These are phyloP conservation scores for Eupelmus urozonus DNA, from an alignment of 2,888 invertebrate genomes.

Conservation along the genomic window DNA sequence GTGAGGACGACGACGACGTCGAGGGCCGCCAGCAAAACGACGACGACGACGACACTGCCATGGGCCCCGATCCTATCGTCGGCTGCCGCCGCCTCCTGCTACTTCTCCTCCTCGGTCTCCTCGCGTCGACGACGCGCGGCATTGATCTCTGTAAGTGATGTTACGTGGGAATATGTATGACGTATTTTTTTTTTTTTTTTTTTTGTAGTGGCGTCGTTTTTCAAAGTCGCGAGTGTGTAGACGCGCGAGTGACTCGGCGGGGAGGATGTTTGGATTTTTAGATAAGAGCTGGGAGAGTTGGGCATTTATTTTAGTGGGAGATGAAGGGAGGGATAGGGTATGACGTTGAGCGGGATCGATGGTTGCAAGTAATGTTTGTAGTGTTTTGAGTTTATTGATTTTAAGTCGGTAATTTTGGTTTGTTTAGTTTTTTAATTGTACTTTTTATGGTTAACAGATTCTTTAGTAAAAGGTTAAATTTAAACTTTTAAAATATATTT, in stretches of 20 bases:
- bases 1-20: conserved; percentile 68
- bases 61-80: conserved; percentile 67
- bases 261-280: not conserved
- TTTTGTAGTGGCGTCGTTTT: not conserved
- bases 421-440: no score
- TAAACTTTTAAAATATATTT: no score
- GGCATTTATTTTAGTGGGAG: no score
- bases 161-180: not conserved
- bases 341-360: no score
- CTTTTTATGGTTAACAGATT: no score
- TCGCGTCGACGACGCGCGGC: conserved; percentile 65
- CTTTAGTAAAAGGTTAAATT: no score
- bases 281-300: conserved; percentile 7
- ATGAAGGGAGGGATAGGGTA: no score
- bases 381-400: no score
- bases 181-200: conserved; percentile 5
- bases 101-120: conserved; percentile 63
- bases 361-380: no score
- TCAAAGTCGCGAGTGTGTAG: not conserved
- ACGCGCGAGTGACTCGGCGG: conserved; percentile 23
- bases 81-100: conserved; percentile 56
- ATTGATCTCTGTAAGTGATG: conserved; percentile 72
- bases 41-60: conserved; percentile 54
- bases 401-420: no score
- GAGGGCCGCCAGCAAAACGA: conserved; percentile 62